phyloP scores from a whole-genome alignment of 2,113 vertebrate genomes.

The Vidua chalybeata region DNA sequence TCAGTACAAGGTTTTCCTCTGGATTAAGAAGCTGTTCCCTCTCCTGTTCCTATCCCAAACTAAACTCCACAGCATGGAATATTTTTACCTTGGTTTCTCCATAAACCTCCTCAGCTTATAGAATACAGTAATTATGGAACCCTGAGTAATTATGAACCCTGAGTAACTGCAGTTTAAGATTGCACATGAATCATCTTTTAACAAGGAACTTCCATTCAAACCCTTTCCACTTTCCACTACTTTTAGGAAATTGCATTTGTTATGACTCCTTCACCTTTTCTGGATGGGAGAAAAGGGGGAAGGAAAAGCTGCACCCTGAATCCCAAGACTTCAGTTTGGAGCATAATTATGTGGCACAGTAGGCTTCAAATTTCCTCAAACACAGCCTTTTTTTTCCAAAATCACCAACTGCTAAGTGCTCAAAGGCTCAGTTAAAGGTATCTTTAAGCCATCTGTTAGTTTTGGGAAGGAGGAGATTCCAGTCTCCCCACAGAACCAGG shows the following conservation, averaged over 20 bases:
- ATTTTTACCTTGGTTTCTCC: not conserved
- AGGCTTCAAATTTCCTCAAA: not conserved
- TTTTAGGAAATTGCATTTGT: not conserved
- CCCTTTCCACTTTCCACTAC: not conserved
- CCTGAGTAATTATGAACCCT: not conserved
- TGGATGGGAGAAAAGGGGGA: not conserved
- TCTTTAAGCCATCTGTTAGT: not conserved
- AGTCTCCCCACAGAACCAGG: not conserved
- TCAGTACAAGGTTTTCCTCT: not conserved
- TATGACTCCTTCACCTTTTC: not conserved
- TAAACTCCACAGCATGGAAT: not conserved
- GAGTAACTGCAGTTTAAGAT: not conserved
- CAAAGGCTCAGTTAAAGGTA: not conserved
- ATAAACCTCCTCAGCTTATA: not conserved
- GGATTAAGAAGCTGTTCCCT: not conserved
- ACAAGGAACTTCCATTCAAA: not conserved
- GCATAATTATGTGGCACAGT: not conserved
- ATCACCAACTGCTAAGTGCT: not conserved
- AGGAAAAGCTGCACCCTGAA: not conserved
- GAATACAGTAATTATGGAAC: not conserved
- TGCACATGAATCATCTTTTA: not conserved
- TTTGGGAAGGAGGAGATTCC: not conserved
- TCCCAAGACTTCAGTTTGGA: not conserved
- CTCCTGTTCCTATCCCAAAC: not conserved
- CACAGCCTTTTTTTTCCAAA: not conserved